A percentile compares a stretch with the other conserved stretches of the same genome.
phyloP scores from a whole-genome alignment of 53 echinoderm and acorn worm species.

The Echinarachnius parma region DNA sequence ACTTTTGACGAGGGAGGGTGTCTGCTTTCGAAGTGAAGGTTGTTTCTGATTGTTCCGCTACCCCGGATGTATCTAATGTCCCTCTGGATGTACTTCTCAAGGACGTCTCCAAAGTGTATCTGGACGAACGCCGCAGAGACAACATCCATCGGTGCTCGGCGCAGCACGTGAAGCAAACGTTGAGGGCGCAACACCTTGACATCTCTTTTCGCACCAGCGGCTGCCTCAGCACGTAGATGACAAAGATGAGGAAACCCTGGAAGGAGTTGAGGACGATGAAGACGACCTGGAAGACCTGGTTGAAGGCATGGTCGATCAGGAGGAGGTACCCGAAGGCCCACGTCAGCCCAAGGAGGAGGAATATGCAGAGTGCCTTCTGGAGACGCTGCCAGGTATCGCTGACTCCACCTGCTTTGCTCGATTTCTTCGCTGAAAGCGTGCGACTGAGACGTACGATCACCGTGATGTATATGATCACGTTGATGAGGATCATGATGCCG shows the following conservation, averaged over 20 bases:
- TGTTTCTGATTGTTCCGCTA: too few relatives aligned
- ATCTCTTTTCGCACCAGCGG: slow-evolving; percentile 9
- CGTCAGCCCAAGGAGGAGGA: slow-evolving; percentile 15
- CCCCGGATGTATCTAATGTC: too few relatives aligned
- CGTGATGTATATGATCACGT: slow-evolving; percentile 23
- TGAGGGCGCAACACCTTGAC: neutral
- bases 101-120: too few relatives aligned
- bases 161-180: neutral
- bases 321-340: slow-evolving; percentile 24
- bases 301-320: slow-evolving; percentile 15
- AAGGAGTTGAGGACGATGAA: slow-evolving; percentile 39
- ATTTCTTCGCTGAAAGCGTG: neutral
- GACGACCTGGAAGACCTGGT: slow-evolving; percentile 38
- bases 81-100: too few relatives aligned
- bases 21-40: too few relatives aligned
- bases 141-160: too few relatives aligned
- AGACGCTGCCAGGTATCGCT: neutral
- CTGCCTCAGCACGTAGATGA: slow-evolving; percentile 25
- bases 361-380: slow-evolving; percentile 22
- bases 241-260: slow-evolving; percentile 44
- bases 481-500: slow-evolving; percentile 12
- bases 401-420: neutral
- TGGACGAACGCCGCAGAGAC: too few relatives aligned
- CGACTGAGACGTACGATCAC: slow-evolving; percentile 8
- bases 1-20: too few relatives aligned